A percentile compares a stretch with the other conserved stretches of the same genome.
Conservation (phyloP, 2,888 invertebrate species). For the Drosophila heteroneura region DNA sequence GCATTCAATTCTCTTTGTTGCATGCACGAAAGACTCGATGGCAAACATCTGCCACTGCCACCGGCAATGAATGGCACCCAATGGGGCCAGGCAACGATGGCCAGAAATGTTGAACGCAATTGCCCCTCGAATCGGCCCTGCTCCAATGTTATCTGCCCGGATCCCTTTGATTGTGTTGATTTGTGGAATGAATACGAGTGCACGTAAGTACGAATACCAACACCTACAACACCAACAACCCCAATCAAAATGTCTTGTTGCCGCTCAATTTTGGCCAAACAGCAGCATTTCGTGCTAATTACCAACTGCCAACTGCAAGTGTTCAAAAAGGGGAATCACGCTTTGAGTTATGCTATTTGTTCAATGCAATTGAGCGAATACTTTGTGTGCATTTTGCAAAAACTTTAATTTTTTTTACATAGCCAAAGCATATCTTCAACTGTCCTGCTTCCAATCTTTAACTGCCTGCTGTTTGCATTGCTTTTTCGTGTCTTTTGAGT, state of each 20-base stretch:
- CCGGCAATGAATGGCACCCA: constrained; percentile 97
- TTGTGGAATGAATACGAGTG: constrained; percentile 99
- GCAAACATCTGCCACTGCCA: constrained; percentile 96
- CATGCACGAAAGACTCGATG: constrained; percentile 89
- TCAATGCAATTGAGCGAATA: neutral
- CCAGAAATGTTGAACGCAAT: constrained; percentile 94
- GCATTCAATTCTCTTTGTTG: constrained; percentile 25
- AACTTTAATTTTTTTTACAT: neutral
- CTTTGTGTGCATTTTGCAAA: neutral
- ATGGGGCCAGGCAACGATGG: constrained; percentile 98
- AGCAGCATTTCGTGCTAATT: neutral
- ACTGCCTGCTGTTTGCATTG: neutral
- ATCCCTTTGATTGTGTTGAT: constrained; percentile 97
- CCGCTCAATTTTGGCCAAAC: neutral
- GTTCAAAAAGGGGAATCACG: constrained; percentile 51
- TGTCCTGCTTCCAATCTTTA: neutral
- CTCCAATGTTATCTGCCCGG: constrained; percentile 96
- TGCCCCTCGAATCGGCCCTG: constrained; percentile 98
- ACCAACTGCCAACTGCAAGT: neutral
- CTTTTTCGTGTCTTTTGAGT: neutral
- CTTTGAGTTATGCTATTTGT: neutral
- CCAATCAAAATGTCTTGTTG: neutral
- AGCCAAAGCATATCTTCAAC: neutral
- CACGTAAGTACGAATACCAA: constrained; percentile 91
- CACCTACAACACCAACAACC: neutral